Base-by-base conservation (phyloP, 2,113 vertebrate species). In the Bubo bubo region DNA sequence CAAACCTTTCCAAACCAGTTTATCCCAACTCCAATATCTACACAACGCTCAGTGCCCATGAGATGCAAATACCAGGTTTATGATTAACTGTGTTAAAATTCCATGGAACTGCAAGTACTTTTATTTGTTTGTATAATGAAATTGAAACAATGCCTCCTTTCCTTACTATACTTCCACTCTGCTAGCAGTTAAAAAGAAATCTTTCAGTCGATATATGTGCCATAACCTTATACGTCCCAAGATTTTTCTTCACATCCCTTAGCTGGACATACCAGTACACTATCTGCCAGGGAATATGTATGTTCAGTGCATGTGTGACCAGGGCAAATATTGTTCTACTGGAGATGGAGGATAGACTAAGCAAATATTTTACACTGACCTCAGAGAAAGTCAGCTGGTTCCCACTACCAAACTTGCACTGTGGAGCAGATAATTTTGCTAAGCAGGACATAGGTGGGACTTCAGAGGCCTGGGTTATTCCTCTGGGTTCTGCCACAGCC, bases 61-160 rank as follows among this genome's bases (percentile, higher is more conserved):
- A 92, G 93, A 96, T 86, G 95, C 88, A 98, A 97, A 97, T 97
- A 93, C 63, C 71, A 56, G 70, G 95, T 97, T 98, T 98, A 97
- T 98, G 88, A 97, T 98, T 98, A 98, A 98, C 97, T 76, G 60
- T 45, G 77, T 96, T 96, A 95, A 96, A 97, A 97, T 97, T 98
- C 96, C 88, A 73, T 66, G 74, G 95, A 97, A 98, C 93, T 87
- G 43, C 35, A 81, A 87, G 82, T 56, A 80, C 83, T 94, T 96
- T 92, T 93, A 88, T 95, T 96, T 96, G 91, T 88, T 97, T 95
- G 74, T 67, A 43, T 88, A 86, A 43, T 28, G 83, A 95, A 94
- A 94, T 91, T 53, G 82, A 91, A 90, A 76, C 88, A 49, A 88
- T 43, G 34, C 87, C 96, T 82, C 66, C 79, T 95, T 96, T 95